A percentile compares a stretch with the other conserved stretches of the same genome.
Evolutionary conservation across 2,113 vertebrate genomes (phyloP).

Genomic region (Dasyurus viverrinus): DNA sequence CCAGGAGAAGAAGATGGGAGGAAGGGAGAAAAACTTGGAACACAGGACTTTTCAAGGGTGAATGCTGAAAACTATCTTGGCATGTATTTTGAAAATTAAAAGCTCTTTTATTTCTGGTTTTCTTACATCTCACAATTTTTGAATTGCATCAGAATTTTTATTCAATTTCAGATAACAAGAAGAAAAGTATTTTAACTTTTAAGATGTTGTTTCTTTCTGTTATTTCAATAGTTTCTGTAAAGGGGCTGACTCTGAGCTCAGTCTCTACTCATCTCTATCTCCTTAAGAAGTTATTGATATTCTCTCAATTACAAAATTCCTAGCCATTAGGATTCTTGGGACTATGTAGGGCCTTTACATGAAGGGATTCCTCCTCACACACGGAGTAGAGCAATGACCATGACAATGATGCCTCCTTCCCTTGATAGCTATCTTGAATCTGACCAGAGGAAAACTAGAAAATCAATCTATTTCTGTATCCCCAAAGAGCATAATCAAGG

Average conservation of each 20-base stretch:
- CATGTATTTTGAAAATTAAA: no score
- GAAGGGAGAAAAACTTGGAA: no score
- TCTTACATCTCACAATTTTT: background rate
- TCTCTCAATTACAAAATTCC: constrained; percentile 46
- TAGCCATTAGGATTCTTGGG: constrained; percentile 14
- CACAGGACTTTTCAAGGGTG: no score
- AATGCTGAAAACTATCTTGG: no score
- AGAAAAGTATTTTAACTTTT: no score
- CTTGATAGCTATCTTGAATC: background rate
- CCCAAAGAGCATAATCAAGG: background rate
- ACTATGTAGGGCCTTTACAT: constrained; percentile 10
- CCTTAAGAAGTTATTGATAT: background rate
- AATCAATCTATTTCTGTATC: background rate
- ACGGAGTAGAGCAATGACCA: background rate
- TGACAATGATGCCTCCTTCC: background rate
- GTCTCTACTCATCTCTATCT: no score
- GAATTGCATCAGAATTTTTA: no score
- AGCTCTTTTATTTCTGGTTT: background rate
- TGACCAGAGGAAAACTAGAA: constrained; percentile 7
- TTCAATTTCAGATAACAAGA: no score
- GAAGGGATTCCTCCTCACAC: constrained; percentile 36
- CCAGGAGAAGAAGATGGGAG: no score
- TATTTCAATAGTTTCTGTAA: no score
- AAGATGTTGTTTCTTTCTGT: no score
- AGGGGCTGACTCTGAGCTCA: no score